A percentile compares a stretch with the other conserved stretches of the same genome.
Conservation (phyloP, 1,140 invertebrate species). For the Homalodisca vitripennis region DNA sequence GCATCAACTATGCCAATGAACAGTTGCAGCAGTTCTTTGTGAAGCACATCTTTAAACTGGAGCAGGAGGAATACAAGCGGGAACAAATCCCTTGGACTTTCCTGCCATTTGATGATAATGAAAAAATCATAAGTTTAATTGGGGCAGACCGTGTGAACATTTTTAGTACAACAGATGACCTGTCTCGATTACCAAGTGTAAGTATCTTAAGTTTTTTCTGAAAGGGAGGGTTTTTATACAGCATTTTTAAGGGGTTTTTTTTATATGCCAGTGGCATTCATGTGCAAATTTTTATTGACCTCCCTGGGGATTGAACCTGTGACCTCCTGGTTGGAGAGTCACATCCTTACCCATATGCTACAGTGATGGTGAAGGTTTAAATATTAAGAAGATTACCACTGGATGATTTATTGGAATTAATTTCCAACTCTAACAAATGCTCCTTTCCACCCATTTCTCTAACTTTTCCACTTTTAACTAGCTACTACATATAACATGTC, state of each 20-base stretch:
- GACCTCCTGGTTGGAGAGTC: too few species aligned
- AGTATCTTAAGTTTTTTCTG: neutral
- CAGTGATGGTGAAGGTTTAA: too few species aligned
- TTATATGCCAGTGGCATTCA: neutral
- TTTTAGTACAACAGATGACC: slow-evolving; percentile 91
- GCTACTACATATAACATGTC: too few species aligned
- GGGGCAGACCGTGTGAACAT: slow-evolving; percentile 86
- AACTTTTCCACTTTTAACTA: too few species aligned
- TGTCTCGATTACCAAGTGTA: slow-evolving; percentile 83
- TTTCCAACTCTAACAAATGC: too few species aligned
- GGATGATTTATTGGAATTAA: too few species aligned
- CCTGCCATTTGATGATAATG: slow-evolving; percentile 93
- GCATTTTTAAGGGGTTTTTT: neutral
- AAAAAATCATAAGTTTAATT: slow-evolving; percentile 86
- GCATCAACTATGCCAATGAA: slow-evolving; percentile 98
- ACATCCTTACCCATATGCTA: too few species aligned
- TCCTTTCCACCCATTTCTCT: too few species aligned
- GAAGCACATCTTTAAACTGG: slow-evolving; percentile 92
- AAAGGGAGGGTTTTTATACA: too few species aligned
- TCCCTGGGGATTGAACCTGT: too few species aligned
- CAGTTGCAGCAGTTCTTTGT: slow-evolving; percentile 97
- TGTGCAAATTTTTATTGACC: too few species aligned
- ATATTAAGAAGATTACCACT: too few species aligned
- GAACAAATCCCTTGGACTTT: slow-evolving; percentile 91
- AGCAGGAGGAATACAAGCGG: slow-evolving; percentile 88